A percentile compares a stretch with the other conserved stretches of the same genome.
Evolutionary conservation across 2,888 invertebrate species (phyloP).

Genomic region (Uloborus plumipes): DNA sequence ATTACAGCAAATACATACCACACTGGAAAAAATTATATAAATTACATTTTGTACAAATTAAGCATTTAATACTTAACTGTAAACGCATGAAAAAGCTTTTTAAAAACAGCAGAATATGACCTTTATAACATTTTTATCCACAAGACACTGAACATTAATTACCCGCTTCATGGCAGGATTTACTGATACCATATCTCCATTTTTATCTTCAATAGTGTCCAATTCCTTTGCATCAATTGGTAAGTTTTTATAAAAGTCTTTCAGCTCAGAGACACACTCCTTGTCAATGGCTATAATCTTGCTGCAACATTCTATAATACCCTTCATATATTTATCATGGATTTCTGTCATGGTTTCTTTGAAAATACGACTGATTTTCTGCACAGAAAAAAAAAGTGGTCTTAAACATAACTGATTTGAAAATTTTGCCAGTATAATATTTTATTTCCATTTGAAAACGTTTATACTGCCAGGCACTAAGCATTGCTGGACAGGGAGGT

Average conservation of each 20-base stretch:
- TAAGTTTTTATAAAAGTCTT: slow-evolving; percentile 15
- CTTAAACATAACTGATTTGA: no score
- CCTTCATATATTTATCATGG: slow-evolving; percentile 18
- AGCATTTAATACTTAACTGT: no score
- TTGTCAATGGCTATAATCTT: slow-evolving; percentile 20
- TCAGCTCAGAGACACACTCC: slow-evolving; percentile 1
- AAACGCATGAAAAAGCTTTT: no score
- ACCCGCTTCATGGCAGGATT: slow-evolving; percentile 25
- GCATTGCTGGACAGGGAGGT: no score
- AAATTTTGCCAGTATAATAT: no score
- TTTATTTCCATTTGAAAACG: no score
- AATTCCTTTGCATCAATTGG: slow-evolving; percentile 10
- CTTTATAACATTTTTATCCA: no score
- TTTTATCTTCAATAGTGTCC: slow-evolving; percentile 5
- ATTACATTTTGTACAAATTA: no score
- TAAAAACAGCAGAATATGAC: no score
- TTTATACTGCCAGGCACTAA: no score
- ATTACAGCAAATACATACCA: no score
- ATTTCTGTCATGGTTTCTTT: slow-evolving; percentile 22
- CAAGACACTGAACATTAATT: not conserved
- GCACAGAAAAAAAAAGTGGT: not conserved
- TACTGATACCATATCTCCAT: not conserved
- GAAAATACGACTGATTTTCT: slow-evolving; percentile 29
- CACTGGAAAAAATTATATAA: no score
- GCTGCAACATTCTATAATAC: slow-evolving; percentile 3